Evolutionary conservation across 2,888 invertebrate species (phyloP), one percentile per base, ranked within the genome.

Genomic region (Drosophila flavopinicola): DNA sequence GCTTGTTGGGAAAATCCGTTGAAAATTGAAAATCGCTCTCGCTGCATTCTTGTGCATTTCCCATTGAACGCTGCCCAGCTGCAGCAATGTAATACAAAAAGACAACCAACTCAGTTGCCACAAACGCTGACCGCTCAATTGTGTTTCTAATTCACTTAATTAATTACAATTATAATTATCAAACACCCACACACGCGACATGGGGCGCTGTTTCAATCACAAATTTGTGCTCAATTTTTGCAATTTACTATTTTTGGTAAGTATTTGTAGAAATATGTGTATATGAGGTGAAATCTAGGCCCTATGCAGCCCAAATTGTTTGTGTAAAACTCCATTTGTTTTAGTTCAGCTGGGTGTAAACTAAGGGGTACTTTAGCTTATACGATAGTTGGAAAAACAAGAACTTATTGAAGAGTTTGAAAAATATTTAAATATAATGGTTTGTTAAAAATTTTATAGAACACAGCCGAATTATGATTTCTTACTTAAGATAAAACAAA

Each of bases 221-320:
- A 94, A 94, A 92, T 92, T 93, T 70, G 90, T 95, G 66, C 93
- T 94, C 89, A 94, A 94, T 74, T 92, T 93, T 88, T 94, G 93
- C 83, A 95, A 95, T 90, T 93, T 94, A 65, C 88, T 94, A 74
- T 93, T 94, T 89, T 83, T 91, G 90, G 91, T 91, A 80, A 89
- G 89, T 83, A 13, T 4, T 23, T 7, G 7, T 13, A 23, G 27
- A 29, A 20, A 30, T 11, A 37, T 15, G 20, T 7, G 13, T 30
- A 44, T 25, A 13, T 32, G 11, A 29, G 35, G 80, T 77, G 77
- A 76, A 80, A 73, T 72, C 72, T 41, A 49, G 33, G 33, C 51
- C 56, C 57, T 61, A 45, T 2, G 20, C 29, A 45, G 57, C 27
- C 66, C 49, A 56, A 66, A 61, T 44, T 39, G 32, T 35, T 29